Conservation (phyloP, 2,888 invertebrate species). For the Tetragnatha montana region DNA sequence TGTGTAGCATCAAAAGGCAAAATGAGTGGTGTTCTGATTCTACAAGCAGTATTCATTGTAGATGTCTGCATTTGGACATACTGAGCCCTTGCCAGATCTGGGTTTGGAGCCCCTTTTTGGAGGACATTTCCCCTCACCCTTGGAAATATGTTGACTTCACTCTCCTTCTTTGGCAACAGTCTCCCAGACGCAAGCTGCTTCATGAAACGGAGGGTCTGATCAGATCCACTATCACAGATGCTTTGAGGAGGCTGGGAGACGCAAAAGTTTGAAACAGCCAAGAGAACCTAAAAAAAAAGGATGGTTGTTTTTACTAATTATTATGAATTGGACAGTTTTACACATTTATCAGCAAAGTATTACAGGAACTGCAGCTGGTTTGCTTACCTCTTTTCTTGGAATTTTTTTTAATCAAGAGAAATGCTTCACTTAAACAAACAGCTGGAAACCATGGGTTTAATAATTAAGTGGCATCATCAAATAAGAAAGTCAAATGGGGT, state of each 20-base stretch:
- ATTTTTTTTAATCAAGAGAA: too few relatives aligned
- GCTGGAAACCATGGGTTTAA: too few relatives aligned
- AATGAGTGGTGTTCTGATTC: slow-evolving; percentile 76
- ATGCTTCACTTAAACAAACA: too few relatives aligned
- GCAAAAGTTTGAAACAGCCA: slow-evolving; percentile 74
- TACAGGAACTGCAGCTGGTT: too few relatives aligned
- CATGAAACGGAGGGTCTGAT: slow-evolving; percentile 74
- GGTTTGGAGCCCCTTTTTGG: slow-evolving; percentile 75
- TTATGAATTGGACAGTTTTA: too few relatives aligned
- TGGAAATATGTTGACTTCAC: slow-evolving; percentile 74
- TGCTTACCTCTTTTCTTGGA: too few relatives aligned
- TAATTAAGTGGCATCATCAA: too few relatives aligned
- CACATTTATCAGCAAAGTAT: too few relatives aligned
- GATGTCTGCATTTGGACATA: slow-evolving; percentile 76
- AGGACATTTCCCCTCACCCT: slow-evolving; percentile 75
- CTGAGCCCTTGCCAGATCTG: slow-evolving; percentile 75
- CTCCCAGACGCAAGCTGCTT: slow-evolving; percentile 72
- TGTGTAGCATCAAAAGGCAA: slow-evolving; percentile 75
- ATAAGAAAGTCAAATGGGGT: too few relatives aligned
- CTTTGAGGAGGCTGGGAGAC: slow-evolving; percentile 75
- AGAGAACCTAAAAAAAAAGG: slow-evolving; percentile 71
- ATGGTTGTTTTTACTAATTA: too few relatives aligned
- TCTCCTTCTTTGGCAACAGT: slow-evolving; percentile 28
- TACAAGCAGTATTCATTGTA: slow-evolving; percentile 74
- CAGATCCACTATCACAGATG: slow-evolving; percentile 75